A percentile compares a stretch with the other conserved stretches of the same genome.
Evolutionary conservation across 2,888 invertebrate genomes (phyloP).

Genomic region (Eupithecia pulchellata): DNA sequence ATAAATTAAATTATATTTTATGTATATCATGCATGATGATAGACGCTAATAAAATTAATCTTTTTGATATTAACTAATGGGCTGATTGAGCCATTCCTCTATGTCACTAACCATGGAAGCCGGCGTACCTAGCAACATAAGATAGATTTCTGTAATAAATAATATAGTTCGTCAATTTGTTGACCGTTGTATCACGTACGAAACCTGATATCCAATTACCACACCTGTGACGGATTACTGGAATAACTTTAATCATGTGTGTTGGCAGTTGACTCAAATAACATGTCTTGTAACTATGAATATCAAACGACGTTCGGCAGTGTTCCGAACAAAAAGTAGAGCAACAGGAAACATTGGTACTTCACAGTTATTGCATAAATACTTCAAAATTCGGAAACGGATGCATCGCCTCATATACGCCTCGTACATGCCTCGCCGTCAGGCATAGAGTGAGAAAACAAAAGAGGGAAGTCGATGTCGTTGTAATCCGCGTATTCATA

Average conservation of each 20-base stretch:
- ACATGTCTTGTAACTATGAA: neutral
- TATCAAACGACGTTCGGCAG: neutral
- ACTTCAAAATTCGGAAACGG: neutral
- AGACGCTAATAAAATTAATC: neutral
- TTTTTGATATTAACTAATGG: neutral
- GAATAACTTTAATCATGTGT: slow-evolving; percentile 12
- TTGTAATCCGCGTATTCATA: too few relatives aligned
- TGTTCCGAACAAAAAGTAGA: neutral
- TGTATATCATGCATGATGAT: too few relatives aligned
- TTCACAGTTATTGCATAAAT: neutral
- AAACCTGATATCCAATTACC: slow-evolving; percentile 30
- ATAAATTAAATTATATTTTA: too few relatives aligned
- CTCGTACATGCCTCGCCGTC: neutral
- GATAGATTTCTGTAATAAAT: neutral
- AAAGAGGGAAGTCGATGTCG: too few relatives aligned
- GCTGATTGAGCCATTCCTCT: neutral
- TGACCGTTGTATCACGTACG: slow-evolving; percentile 14
- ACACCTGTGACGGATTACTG: slow-evolving; percentile 34
- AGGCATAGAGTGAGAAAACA: neutral
- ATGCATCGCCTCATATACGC: neutral
- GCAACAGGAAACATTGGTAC: neutral
- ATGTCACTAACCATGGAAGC: neutral
- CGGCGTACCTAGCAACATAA: neutral
- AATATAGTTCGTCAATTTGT: slow-evolving; percentile 15
- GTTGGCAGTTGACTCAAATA: slow-evolving; percentile 1